Percentiles rank a stretch among this genome's conserved stretches.
Evolutionary conservation across 2,113 vertebrate genomes (phyloP).

Genomic region (Calyptomena viridis): DNA sequence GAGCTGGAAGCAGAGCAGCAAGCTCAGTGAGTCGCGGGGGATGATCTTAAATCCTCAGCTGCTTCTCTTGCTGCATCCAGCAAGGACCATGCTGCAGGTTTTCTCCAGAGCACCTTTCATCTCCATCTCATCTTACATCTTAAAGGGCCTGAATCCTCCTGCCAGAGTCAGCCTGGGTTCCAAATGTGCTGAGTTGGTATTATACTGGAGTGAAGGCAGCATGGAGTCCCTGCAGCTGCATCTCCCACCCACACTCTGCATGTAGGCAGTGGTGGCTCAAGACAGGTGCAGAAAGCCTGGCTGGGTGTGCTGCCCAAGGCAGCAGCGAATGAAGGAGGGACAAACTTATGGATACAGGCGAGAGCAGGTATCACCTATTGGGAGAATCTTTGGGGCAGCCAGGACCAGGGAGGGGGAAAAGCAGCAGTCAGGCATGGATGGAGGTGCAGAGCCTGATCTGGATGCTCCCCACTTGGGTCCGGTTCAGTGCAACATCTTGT

Average conservation of each 20-base stretch:
- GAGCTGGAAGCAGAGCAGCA: background rate
- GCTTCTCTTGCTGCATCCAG: background rate
- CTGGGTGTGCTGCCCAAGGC: background rate
- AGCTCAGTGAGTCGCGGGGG: accelerated
- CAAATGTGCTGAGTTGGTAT: background rate
- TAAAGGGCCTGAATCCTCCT: accelerated
- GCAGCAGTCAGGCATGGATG: background rate
- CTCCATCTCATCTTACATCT: background rate
- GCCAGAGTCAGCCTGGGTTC: background rate
- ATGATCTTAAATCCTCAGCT: background rate
- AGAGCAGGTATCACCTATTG: background rate
- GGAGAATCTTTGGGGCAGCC: background rate
- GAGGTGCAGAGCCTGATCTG: background rate
- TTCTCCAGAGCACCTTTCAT: background rate
- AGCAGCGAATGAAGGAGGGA: background rate
- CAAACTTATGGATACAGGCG: accelerated
- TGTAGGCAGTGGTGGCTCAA: background rate
- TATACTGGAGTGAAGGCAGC: background rate
- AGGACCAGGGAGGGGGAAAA: background rate
- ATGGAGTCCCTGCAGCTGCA: background rate
- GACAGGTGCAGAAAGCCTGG: background rate
- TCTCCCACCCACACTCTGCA: background rate
- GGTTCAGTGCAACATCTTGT: accelerated
- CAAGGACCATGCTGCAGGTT: background rate
- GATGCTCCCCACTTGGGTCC: background rate